Base-by-base conservation (phyloP, 2,113 vertebrate genomes). In the Addax nasomaculatus region DNA sequence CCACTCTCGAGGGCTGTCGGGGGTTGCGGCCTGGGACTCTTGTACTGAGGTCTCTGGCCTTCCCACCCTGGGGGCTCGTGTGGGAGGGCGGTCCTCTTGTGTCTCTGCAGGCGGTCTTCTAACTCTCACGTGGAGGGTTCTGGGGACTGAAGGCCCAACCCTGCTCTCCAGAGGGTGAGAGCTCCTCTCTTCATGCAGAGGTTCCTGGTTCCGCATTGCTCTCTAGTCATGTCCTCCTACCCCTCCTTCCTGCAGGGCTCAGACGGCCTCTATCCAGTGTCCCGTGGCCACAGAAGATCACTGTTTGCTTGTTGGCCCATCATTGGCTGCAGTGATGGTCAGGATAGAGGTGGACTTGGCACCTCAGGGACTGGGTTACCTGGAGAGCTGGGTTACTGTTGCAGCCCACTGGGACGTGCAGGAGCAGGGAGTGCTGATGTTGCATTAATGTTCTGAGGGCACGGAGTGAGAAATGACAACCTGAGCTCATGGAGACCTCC, bases 11-110 rank as follows among this genome's bases (percentile, higher is more conserved):
- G 33, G 27, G 0, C 17, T 5, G 19, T n/a, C 3, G 2, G 36
- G 8, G 10, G 2, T 17, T 57, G 5, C 1, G 16, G 36, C 21
- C 5, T 13, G 0, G 2, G 0, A 21, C 6, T 43, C 29, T 90
- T 27, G 27, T 45, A 51, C 23, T 51, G 33, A 90, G 21, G n/a
- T 21, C 19, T 29, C 6, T 62, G 89, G 30, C n/a, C 36, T 84
- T 49, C 29, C 30, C 17, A 19, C 19, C 11, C 45, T 51, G 11
- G 33, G 5, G 89, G 58, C 43, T 43, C 2, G 11, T 45, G 1
- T 1, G 33, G 43, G 17, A 51, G 16, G 17, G 16, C 0, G 27
- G 49, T 25, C 13, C 16, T 67, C 92, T 9, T 89, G 5, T 15
- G 13, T 53, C 5, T 21, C 47, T 80, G 15, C 33, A 8, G 4